A percentile compares a stretch with the other conserved stretches of the same genome.
phyloP scores from a whole-genome alignment of 2,113 vertebrate species.

The Barnardius zonarius region DNA sequence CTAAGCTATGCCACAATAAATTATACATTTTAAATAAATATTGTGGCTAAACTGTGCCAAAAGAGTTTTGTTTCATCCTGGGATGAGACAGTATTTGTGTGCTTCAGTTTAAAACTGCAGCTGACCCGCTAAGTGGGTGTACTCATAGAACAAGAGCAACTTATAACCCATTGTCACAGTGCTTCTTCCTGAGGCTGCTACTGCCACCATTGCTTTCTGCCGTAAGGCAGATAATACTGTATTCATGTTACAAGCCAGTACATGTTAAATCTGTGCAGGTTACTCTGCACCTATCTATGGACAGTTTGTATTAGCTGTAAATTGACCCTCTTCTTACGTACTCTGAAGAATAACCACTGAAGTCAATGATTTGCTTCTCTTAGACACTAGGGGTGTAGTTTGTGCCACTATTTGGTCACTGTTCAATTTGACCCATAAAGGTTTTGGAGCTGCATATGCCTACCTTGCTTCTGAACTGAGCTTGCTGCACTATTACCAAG shows the following conservation, averaged over 20 bases:
- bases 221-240: not conserved
- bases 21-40: too few relatives aligned
- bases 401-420: not conserved
- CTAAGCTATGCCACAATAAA: not conserved
- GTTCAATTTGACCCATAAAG: not conserved
- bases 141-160: not conserved
- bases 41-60: not conserved
- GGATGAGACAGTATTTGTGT: not conserved
- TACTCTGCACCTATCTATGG: not conserved
- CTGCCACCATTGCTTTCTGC: not conserved
- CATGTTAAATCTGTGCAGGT: not conserved
- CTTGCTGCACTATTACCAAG: not conserved
- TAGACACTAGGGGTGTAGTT: not conserved
- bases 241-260: not conserved
- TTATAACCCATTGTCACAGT: not conserved
- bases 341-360: not conserved
- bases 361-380: not conserved
- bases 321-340: not conserved
- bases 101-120: not conserved
- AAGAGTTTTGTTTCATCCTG: not conserved
- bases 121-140: not conserved
- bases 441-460: not conserved
- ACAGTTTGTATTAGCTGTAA: not conserved
- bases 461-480: not conserved
- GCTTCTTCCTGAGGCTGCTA: not conserved